These are phyloP conservation scores for Linyphia triangularis DNA, from an alignment of 2,888 invertebrate species.

Conservation along the genomic window DNA sequence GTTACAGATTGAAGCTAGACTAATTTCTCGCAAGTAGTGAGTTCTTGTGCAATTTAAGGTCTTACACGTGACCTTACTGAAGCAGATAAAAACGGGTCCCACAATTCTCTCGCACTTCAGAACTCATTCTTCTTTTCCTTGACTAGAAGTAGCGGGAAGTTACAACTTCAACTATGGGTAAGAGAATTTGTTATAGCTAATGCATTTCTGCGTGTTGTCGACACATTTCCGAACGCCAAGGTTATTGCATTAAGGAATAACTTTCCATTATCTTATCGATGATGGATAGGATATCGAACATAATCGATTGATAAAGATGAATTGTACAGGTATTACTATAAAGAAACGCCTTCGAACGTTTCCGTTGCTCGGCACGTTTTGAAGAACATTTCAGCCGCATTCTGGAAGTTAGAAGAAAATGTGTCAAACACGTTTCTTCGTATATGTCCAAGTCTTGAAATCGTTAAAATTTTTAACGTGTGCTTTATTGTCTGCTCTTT, in stretches of 20 bases:
- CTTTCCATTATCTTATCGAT: not conserved
- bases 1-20: not conserved
- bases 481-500: too few relatives aligned
- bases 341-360: too few relatives aligned
- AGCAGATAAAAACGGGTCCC: not conserved
- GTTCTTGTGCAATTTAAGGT: not conserved
- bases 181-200: not conserved
- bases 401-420: too few relatives aligned
- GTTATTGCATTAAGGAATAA: not conserved
- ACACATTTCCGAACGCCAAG: not conserved
- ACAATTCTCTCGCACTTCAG: not conserved
- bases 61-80: not conserved
- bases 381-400: too few relatives aligned
- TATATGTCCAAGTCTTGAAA: too few relatives aligned
- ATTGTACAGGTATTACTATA: too few relatives aligned
- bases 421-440: too few relatives aligned
- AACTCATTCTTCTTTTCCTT: not conserved
- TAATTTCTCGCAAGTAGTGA: not conserved
- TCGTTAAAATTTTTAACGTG: too few relatives aligned
- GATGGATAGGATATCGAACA: not conserved
- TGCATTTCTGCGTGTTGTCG: not conserved
- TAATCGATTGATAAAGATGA: too few relatives aligned
- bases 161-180: not conserved
- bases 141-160: not conserved
- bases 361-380: too few relatives aligned